Percentiles rank a stretch among this genome's conserved stretches.
Evolutionary conservation across 2,888 invertebrate species (phyloP).

Genomic region (Hydrotaea diabolus): DNA sequence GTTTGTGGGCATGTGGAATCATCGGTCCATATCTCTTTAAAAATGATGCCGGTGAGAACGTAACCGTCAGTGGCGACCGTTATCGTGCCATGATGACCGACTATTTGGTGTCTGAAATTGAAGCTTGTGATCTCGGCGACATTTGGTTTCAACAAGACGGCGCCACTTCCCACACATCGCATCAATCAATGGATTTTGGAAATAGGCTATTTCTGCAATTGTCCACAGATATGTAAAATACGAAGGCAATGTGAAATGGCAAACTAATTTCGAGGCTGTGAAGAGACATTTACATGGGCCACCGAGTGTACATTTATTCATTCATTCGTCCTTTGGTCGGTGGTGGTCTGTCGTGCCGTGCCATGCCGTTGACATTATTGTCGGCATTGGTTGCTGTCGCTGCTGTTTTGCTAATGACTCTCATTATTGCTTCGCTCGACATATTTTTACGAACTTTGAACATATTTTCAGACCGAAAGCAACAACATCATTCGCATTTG

Average conservation of each 20-base stretch:
- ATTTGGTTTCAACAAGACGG: too few relatives aligned
- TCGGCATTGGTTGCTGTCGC: constrained; percentile 31
- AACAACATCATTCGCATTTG: not conserved
- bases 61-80: too few relatives aligned
- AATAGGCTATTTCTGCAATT: too few relatives aligned
- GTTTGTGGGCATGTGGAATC: too few relatives aligned
- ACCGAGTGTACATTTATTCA: constrained; percentile 23
- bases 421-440: constrained; percentile 51
- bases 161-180: too few relatives aligned
- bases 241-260: not conserved
- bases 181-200: too few relatives aligned
- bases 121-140: too few relatives aligned
- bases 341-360: not conserved
- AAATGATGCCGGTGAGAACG: too few relatives aligned
- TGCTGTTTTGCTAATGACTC: constrained; percentile 52
- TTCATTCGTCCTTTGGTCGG: constrained; percentile 21
- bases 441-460: constrained; percentile 12
- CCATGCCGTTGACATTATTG: constrained; percentile 4
- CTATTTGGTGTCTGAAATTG: too few relatives aligned
- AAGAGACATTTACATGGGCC: constrained; percentile 24
- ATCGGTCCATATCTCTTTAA: too few relatives aligned
- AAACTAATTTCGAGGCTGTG: not conserved
- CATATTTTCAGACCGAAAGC: not conserved
- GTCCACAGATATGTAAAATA: too few relatives aligned
- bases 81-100: too few relatives aligned